Percentiles rank a stretch among this genome's conserved stretches.
phyloP scores from a whole-genome alignment of 2,888 invertebrate genomes.

The Zhuqinia jingwanae region DNA sequence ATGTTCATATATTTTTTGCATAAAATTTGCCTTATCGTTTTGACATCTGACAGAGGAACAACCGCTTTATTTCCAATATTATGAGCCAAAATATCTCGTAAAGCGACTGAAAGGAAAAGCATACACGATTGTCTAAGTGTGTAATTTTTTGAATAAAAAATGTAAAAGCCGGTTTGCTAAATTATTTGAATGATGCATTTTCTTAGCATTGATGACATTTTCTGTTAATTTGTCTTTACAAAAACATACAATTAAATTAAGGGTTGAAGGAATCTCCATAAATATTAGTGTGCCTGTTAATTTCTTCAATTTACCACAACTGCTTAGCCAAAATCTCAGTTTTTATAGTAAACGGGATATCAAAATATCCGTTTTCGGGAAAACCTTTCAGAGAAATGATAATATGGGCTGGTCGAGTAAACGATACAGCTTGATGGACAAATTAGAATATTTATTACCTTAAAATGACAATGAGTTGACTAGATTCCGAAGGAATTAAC shows the following conservation, averaged over 20 bases:
- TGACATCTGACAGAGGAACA: conserved; percentile 36
- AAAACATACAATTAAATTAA: background rate
- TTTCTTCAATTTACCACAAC: too few species aligned
- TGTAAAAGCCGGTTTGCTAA: background rate
- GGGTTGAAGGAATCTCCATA: background rate
- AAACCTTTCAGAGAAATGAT: background rate
- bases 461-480: conserved; percentile 47
- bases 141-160: background rate
- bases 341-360: background rate
- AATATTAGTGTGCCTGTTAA: background rate
- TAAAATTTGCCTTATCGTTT: too few species aligned
- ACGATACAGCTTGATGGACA: background rate
- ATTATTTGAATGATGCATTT: background rate
- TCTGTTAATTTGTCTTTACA: background rate
- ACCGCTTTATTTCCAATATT: conserved; percentile 9
- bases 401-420: background rate
- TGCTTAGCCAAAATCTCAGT: background rate
- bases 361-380: background rate
- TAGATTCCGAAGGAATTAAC: conserved; percentile 27
- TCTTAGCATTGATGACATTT: conserved; percentile 5
- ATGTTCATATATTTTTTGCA: too few species aligned
- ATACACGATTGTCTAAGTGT: background rate
- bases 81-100: conserved; percentile 28
- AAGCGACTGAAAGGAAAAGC: conserved; percentile 24
- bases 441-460: conserved; percentile 34